These are phyloP conservation scores for Rhagologus leucostigma DNA, from an alignment of 2,113 vertebrate species.

Conservation along the genomic window DNA sequence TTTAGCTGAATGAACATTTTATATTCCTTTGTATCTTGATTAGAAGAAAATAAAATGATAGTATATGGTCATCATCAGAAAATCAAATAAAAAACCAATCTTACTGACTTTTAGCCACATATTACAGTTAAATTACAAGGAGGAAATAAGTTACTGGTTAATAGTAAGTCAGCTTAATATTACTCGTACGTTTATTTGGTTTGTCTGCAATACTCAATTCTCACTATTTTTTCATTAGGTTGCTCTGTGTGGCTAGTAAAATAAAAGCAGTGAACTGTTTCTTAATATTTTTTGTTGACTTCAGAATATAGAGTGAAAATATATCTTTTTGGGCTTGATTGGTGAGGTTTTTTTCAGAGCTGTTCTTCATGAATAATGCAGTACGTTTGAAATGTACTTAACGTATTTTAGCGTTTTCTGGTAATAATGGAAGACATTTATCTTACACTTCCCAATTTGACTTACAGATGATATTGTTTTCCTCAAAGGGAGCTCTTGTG, in stretches of 20 bases:
- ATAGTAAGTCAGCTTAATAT: neutral
- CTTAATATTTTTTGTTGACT: neutral
- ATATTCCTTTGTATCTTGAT: neutral
- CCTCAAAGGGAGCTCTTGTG: neutral
- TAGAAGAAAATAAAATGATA: neutral
- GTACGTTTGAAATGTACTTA: slow-evolving; percentile 2
- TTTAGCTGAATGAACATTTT: neutral
- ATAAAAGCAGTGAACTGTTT: neutral
- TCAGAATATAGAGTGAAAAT: neutral
- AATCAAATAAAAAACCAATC: neutral
- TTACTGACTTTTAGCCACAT: neutral
- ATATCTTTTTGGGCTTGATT: neutral
- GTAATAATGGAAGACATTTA: neutral
- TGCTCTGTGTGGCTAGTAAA: neutral
- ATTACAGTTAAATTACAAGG: neutral
- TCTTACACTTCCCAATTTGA: slow-evolving; percentile 3
- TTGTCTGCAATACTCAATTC: neutral
- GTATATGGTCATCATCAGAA: neutral
- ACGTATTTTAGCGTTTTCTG: neutral
- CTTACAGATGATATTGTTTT: slow-evolving; percentile 29
- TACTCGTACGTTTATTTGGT: neutral
- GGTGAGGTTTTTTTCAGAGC: neutral
- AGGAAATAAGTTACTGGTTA: neutral
- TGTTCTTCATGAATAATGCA: slow-evolving; percentile 35
- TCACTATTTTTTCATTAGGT: neutral